Conservation (phyloP, 2,113 vertebrate genomes). For the Brachyhypopomus gauderio region DNA sequence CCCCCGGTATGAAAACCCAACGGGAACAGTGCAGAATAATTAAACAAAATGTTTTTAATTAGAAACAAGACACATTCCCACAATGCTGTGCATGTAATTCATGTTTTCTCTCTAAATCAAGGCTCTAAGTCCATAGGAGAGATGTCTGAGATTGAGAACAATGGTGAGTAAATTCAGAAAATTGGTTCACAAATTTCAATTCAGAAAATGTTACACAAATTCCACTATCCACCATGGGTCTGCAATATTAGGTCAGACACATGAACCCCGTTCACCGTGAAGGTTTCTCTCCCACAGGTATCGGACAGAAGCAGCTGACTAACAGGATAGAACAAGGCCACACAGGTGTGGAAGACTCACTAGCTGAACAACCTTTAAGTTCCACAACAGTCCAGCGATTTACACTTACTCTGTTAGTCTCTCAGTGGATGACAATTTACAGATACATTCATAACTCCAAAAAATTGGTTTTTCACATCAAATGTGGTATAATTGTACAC, state of each 20-base stretch:
- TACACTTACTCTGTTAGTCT: neutral
- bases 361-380: neutral
- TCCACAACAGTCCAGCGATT: neutral
- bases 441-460: neutral
- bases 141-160: slow-evolving; percentile 54
- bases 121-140: slow-evolving; percentile 39
- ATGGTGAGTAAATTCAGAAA: slow-evolving; percentile 55
- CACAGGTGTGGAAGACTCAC: slow-evolving; percentile 57
- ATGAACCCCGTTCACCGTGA: neutral
- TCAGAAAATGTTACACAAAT: no score
- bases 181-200: no score
- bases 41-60: neutral
- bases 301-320: slow-evolving; percentile 71
- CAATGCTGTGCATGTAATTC: neutral
- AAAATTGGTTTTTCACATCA: neutral
- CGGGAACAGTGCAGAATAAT: neutral
- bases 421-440: neutral
- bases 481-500: neutral
- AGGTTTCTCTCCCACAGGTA: slow-evolving; percentile 59
- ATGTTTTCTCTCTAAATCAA: neutral
- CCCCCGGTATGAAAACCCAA: slow-evolving; percentile 43
- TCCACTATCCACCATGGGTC: no score
- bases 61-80: neutral
- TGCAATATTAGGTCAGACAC: neutral
- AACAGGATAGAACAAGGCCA: slow-evolving; percentile 59